Base-by-base conservation (phyloP, 1,140 invertebrate species). In the Saccostrea echinata region DNA sequence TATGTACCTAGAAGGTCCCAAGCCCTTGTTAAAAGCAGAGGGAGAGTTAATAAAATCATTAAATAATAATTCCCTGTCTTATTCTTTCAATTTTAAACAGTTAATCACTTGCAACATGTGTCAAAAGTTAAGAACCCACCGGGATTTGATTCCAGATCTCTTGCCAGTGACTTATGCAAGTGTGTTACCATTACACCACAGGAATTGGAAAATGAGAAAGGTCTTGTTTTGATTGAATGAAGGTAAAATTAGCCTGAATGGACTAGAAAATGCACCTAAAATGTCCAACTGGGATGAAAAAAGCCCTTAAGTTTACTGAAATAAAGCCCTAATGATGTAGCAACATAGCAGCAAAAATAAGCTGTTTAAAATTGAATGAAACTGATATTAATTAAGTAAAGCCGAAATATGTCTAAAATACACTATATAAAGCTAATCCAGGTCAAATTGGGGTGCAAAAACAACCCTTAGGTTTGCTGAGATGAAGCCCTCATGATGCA, bases 1-100 rank as follows among this genome's bases (percentile, higher is more conserved):
- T 80, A 24, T 30, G 0, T 33, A 80, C 6, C 27, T 80, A 33
- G 71, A 80, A 80, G 71, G 71, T 80, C 35, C 71, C 71, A 80
- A 80, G 13, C 71, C 71, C 71, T 80, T 80, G 71, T 80, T 24
- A 80, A 61, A 80, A 12, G 71, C 71, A 80, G 71, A 80, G 71
- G 76, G 35, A 81, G 30, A 1, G 6, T 81, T 81, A 35, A 35
- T 81, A 35, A 35, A 81, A 81, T 81, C 18, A n/a, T 24, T 64
- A 64, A 64, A 24, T 18, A n/a, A n/a, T 64, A 0, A 64, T 64
- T 64, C 57, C 24, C 8, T 64, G 57, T 64, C 21, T 64, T 64
- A n/a, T 64, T 64, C 18, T 64, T 64, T 64, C 21, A 64, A 64
- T 6, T 64, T 21, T 0, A 64, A 24, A 64, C 13, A 24, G 24